phyloP scores from a whole-genome alignment of 2,113 vertebrate genomes.

The Tachysurus fulvidraco region DNA sequence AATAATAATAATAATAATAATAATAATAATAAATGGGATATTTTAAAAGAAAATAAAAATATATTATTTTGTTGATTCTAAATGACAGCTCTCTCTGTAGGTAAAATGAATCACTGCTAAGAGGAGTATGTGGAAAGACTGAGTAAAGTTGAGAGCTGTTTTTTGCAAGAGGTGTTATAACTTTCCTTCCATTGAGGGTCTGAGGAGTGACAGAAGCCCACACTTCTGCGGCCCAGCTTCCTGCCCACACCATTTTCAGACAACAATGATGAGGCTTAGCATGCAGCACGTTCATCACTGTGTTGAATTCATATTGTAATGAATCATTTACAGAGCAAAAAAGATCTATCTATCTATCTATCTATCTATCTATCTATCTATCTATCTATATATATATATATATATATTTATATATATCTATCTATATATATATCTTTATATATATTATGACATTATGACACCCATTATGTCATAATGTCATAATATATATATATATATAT shows the following conservation, averaged over 20 bases:
- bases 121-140: constrained; percentile 41
- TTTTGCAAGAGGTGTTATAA: constrained; percentile 16
- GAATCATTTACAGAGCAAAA: not conserved
- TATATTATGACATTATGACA: not conserved
- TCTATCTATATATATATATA: no score
- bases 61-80: not conserved
- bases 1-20: not conserved
- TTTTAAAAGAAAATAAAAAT: not conserved
- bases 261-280: not conserved
- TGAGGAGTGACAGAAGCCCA: not conserved
- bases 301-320: not conserved
- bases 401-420: not conserved
- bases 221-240: constrained; percentile 9
- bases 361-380: no score
- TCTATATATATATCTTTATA: not conserved
- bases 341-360: not conserved
- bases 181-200: constrained; percentile 13
- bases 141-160: constrained; percentile 26
- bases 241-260: constrained; percentile 34
- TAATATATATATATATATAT: no score
- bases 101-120: constrained; percentile 14
- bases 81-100: not conserved
- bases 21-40: not conserved
- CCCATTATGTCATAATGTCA: no score
- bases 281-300: not conserved